phyloP scores from a whole-genome alignment of 2,888 invertebrate species.

The Oxyteleia sp. region DNA sequence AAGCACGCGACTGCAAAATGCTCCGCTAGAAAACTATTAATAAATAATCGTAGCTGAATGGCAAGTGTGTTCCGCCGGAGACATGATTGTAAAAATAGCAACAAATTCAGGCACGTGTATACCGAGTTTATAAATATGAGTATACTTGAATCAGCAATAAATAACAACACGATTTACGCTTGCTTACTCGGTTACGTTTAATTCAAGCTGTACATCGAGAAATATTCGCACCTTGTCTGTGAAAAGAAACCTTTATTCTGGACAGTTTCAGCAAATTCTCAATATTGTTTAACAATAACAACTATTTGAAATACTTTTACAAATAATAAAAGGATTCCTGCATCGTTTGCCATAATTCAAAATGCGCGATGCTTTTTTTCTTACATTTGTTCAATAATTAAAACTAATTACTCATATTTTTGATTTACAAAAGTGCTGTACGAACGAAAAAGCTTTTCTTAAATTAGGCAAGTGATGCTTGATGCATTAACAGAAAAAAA shows the following conservation, averaged over 20 bases:
- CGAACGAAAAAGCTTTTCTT: no score
- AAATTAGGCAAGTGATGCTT: no score
- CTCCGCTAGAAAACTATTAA: slow-evolving; percentile 54
- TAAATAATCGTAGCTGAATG: slow-evolving; percentile 65
- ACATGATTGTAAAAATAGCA: slow-evolving; percentile 66
- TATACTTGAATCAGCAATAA: slow-evolving; percentile 67
- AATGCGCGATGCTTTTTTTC: no score
- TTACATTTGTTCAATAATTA: no score
- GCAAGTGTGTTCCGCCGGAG: slow-evolving; percentile 65
- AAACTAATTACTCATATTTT: no score
- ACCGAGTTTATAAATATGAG: slow-evolving; percentile 69
- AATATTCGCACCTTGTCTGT: slow-evolving; percentile 12
- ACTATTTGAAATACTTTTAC: no score
- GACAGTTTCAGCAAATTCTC: slow-evolving; percentile 10
- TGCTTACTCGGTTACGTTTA: slow-evolving; percentile 11
- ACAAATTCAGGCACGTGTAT: slow-evolving; percentile 62
- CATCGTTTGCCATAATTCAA: no score
- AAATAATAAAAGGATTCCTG: no score
- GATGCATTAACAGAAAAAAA: no score
- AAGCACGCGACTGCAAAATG: slow-evolving; percentile 47
- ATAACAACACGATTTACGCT: slow-evolving; percentile 56
- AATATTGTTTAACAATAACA: no score
- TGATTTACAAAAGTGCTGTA: no score
- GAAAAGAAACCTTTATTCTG: background rate
- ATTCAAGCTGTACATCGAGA: slow-evolving; percentile 34